phyloP scores from a whole-genome alignment of 2,797 vertebrate genomes.

The Argentina silus region DNA sequence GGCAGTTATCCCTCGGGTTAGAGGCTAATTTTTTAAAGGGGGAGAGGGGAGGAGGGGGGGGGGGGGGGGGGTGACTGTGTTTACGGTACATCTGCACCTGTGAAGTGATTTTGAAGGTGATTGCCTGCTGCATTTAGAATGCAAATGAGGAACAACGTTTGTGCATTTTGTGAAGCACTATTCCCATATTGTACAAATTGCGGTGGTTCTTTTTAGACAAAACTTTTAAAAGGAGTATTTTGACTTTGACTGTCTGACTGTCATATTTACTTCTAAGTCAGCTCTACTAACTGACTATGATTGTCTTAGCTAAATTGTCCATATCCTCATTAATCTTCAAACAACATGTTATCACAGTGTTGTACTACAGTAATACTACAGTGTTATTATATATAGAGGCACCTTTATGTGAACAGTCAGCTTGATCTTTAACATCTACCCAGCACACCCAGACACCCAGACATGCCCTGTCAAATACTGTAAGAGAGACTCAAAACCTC shows the following conservation, averaged over 20 bases:
- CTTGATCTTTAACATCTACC: too few species aligned
- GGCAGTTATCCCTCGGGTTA: constrained; percentile 32
- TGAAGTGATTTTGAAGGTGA: constrained; percentile 12
- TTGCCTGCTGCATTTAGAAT: not conserved
- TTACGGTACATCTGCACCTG: constrained; percentile 7
- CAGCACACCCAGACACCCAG: not conserved
- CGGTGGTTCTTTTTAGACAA: too few species aligned
- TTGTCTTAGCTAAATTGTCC: too few species aligned
- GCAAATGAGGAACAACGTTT: constrained; percentile 1
- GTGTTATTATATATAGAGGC: too few species aligned
- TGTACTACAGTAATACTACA: too few species aligned
- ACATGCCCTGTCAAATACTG: not conserved
- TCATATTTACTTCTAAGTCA: too few species aligned
- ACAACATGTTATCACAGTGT: too few species aligned
- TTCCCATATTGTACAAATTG: not conserved
- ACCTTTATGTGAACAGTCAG: too few species aligned
- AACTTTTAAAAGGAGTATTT: too few species aligned
- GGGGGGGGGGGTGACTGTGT: not conserved
- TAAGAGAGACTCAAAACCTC: not conserved
- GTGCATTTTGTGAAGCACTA: not conserved
- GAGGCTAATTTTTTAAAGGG: constrained; percentile 16
- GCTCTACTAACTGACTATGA: too few species aligned
- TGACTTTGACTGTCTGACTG: too few species aligned
- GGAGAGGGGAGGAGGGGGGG: not conserved
- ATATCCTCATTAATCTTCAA: too few species aligned